These are phyloP conservation scores for Heliangelus exortis DNA, from an alignment of 2,797 vertebrate species.

Conservation along the genomic window DNA sequence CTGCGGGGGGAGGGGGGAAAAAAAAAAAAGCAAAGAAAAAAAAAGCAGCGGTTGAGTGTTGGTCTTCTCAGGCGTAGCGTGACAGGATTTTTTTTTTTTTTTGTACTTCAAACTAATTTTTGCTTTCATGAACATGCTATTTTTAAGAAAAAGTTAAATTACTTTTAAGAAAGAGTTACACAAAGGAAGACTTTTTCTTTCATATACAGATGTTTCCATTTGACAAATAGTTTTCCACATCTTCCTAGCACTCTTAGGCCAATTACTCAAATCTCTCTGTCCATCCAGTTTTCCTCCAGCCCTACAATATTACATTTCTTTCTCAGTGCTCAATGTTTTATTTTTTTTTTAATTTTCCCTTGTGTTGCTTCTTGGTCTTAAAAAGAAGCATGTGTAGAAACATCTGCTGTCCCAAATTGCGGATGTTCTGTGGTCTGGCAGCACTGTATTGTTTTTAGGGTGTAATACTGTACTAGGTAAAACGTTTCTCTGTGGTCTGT, in stretches of 20 bases:
- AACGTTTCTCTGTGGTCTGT: constrained; percentile 68
- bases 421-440: constrained; percentile 76
- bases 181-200: not conserved
- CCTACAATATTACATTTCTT: constrained; percentile 46
- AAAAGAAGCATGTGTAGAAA: constrained; percentile 80
- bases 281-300: constrained; percentile 27
- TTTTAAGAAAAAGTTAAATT: not conserved
- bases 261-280: constrained; percentile 42
- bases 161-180: not conserved
- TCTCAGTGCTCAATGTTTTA: constrained; percentile 39
- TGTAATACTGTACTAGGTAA: constrained; percentile 68
- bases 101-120: not conserved
- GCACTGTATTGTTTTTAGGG: constrained; percentile 65
- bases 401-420: constrained; percentile 74
- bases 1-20: not conserved
- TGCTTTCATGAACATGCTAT: not conserved
- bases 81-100: constrained; percentile 11
- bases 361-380: constrained; percentile 72
- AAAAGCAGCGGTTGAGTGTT: not conserved
- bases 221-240: not conserved
- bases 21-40: not conserved
- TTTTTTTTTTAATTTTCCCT: constrained; percentile 58
- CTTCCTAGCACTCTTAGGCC: not conserved
- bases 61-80: not conserved
- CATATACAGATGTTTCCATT: not conserved